These are phyloP conservation scores for Trididemnum miniatum DNA, from an alignment of 23 tunicate species.

Conservation along the genomic window DNA sequence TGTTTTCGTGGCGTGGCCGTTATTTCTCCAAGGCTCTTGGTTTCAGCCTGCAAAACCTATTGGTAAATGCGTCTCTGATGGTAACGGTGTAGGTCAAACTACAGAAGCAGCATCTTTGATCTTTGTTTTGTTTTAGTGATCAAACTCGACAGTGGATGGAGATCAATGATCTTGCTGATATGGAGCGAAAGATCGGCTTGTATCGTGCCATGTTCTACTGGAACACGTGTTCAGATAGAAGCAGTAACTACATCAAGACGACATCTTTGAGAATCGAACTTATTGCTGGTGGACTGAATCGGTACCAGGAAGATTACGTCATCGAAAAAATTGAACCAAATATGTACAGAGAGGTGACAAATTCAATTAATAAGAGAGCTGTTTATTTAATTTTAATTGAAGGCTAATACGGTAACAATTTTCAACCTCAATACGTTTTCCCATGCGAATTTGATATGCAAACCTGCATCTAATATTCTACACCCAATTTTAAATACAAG, in stretches of 20 bases:
- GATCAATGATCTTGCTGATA: slow-evolving; percentile 74
- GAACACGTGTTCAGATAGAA: slow-evolving; percentile 83
- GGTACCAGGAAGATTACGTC: slow-evolving; percentile 82
- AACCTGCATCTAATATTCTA: too few relatives aligned
- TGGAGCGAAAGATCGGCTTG: slow-evolving; percentile 80
- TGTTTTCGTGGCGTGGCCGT: too few relatives aligned
- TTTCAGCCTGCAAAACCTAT: too few relatives aligned
- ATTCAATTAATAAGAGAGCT: background rate
- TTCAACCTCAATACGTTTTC: too few relatives aligned
- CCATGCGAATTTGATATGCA: too few relatives aligned
- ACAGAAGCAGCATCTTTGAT: too few relatives aligned
- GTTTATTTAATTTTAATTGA: background rate
- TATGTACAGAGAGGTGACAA: slow-evolving; percentile 76
- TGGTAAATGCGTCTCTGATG: too few relatives aligned
- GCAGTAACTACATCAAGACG: slow-evolving; percentile 77
- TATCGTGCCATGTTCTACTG: slow-evolving; percentile 88
- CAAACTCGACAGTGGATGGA: slow-evolving; percentile 91
- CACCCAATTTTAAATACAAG: too few relatives aligned
- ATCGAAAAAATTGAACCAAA: slow-evolving; percentile 74
- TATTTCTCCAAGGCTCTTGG: too few relatives aligned
- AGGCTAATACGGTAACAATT: background rate
- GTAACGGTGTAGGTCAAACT: too few relatives aligned
- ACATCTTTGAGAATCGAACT: slow-evolving; percentile 77
- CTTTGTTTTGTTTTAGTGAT: slow-evolving; percentile 44
- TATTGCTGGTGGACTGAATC: slow-evolving; percentile 79